Base-by-base conservation (phyloP, 2,888 invertebrate species). In the Nesidiocoris tenuis region DNA sequence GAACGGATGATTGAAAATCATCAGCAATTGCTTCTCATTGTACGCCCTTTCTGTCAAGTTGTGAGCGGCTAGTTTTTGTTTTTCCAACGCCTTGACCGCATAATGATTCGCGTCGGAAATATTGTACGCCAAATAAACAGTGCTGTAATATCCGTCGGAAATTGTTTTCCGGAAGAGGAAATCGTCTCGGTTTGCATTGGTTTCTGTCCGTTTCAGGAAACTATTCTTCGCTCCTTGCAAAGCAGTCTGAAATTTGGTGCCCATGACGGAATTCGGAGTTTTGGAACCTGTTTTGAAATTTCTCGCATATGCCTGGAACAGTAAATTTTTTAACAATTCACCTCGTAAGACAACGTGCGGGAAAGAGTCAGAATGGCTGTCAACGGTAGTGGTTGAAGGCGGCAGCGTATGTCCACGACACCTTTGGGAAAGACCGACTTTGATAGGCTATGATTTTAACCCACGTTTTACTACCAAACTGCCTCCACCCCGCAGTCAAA, bases 31-130 rank as follows among this genome's bases (percentile, higher is more conserved):
- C 17, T 22, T 59, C 70, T 70, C 70, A n/a, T 18, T 12, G 2
- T 59, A 59, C 2, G 61, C 70, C n/a, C 24, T 59, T 7, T 61
- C 70, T 1, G 25, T 57, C n/a, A 19, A 12, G 17, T 54, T 25
- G 5, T n/a, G n/a, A 12, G 17, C 16, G 7, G 57, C 70, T 3
- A 70, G 59, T 17, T 57, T 39, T 25, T 17, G 18, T 24, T 70
- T 70, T 16, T 70, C 25, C 23, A 70, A 24, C 12, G 21, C 21
- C 59, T 70, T 70, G 25, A 70, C 59, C 2, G 70, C 70, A 25
- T 70, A 70, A 1, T 70, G 9, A 23, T 24, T 59, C 59, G 17
- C 24, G 12, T 59, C 59, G 5, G 23, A 23, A 24, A 22, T 19
- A 21, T 67, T 39, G 12, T 9, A 19, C 1, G 59, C 70, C 18